Percentiles rank a stretch among this genome's conserved stretches.
phyloP scores from a whole-genome alignment of 2,113 vertebrate species.

The Hassar affinis region DNA sequence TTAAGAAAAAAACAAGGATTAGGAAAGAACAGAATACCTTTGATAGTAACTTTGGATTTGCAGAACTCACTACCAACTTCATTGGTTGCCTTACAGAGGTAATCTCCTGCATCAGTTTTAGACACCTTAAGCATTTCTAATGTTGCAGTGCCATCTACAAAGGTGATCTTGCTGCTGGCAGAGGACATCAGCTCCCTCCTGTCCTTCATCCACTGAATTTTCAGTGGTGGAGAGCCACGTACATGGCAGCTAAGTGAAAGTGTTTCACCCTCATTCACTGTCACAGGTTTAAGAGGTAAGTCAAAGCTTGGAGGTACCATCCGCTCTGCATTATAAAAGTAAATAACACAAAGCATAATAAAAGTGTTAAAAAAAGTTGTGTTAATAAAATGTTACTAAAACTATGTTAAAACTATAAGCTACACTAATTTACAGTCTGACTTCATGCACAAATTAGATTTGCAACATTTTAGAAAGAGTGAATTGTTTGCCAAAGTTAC shows the following conservation, averaged over 20 bases:
- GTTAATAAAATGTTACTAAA: neutral
- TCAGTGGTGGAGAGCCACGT: slow-evolving; percentile 83
- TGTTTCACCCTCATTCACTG: slow-evolving; percentile 78
- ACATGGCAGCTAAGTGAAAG: slow-evolving; percentile 86
- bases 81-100: slow-evolving; percentile 93
- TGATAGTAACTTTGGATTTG: slow-evolving; percentile 87
- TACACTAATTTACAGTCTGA: neutral
- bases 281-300: slow-evolving; percentile 80
- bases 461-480: neutral
- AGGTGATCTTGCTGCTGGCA: slow-evolving; percentile 82
- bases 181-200: slow-evolving; percentile 83
- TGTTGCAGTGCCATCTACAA: slow-evolving; percentile 81
- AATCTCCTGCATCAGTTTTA: slow-evolving; percentile 85
- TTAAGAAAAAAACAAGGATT: neutral
- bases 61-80: slow-evolving; percentile 84
- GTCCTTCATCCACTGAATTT: slow-evolving; percentile 91
- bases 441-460: neutral
- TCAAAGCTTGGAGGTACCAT: slow-evolving; percentile 89
- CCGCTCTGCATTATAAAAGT: slow-evolving; percentile 77
- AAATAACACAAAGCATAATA: neutral
- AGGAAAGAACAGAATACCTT: slow-evolving; percentile 79
- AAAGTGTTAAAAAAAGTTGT: neutral
- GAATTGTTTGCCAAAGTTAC: neutral
- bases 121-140: slow-evolving; percentile 78
- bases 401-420: neutral